A percentile compares a stretch with the other conserved stretches of the same genome.
Evolutionary conservation across 2,888 invertebrate species (phyloP).

Genomic region (Cybosia mesomella): DNA sequence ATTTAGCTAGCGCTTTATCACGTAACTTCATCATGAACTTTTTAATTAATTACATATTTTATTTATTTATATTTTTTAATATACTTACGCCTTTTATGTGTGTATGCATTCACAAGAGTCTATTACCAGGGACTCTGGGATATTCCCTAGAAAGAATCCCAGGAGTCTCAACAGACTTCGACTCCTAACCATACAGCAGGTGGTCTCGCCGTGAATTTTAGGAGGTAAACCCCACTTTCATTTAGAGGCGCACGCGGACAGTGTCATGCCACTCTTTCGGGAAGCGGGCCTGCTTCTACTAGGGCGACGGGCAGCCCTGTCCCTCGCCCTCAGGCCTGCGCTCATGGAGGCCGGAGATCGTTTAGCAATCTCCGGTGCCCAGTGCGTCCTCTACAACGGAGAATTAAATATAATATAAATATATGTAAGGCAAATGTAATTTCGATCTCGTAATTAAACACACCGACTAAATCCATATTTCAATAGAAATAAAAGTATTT

Average conservation of each 20-base stretch:
- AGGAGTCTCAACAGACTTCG: background rate
- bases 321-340: background rate
- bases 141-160: background rate
- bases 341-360: background rate
- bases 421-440: background rate
- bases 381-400: background rate
- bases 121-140: background rate
- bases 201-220: background rate
- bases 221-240: background rate
- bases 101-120: too few species aligned
- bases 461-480: background rate
- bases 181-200: background rate
- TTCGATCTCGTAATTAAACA: background rate
- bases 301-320: background rate
- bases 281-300: background rate
- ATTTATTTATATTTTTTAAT: background rate
- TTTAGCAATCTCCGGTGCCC: background rate
- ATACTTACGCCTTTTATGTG: background rate
- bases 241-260: too few species aligned
- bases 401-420: background rate
- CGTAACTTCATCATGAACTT: too few species aligned
- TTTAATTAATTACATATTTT: too few species aligned
- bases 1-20: too few species aligned
- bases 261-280: background rate
- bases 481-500: too few species aligned